Percentiles rank a stretch among this genome's conserved stretches.
Conservation (phyloP, 2,113 vertebrate genomes). For the Megaleporinus macrocephalus region DNA sequence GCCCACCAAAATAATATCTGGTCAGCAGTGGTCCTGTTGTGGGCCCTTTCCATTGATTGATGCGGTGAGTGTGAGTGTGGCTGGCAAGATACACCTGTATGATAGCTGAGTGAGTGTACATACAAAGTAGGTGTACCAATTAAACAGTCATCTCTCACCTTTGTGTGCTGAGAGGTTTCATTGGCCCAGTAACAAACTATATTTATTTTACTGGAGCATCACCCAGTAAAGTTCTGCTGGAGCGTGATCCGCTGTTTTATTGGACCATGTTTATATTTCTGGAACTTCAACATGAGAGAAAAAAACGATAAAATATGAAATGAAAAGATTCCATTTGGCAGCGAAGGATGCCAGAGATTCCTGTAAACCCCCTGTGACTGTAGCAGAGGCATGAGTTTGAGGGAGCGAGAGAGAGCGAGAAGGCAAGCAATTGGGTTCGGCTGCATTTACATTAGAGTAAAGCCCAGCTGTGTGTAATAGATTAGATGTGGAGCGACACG, state of each 20-base stretch:
- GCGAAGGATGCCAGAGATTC: slow-evolving; percentile 22
- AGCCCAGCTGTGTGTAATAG: slow-evolving; percentile 11
- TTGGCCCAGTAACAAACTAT: background rate
- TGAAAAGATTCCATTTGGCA: slow-evolving; percentile 33
- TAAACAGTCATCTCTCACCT: background rate
- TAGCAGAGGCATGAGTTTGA: background rate
- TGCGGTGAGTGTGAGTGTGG: too few species aligned
- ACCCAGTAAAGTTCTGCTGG: background rate
- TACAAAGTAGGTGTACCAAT: too few species aligned
- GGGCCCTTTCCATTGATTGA: background rate
- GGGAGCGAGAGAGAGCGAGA: background rate
- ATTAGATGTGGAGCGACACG: slow-evolving; percentile 9
- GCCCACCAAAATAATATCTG: too few species aligned
- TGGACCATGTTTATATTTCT: background rate
- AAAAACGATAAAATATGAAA: background rate
- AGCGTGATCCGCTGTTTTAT: background rate
- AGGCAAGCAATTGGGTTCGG: background rate
- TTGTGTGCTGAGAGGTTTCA: background rate
- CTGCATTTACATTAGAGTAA: slow-evolving; percentile 2
- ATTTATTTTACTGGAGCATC: background rate
- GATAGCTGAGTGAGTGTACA: too few species aligned
- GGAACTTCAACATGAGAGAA: background rate
- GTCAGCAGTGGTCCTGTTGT: too few species aligned
- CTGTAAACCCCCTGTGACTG: slow-evolving; percentile 15
- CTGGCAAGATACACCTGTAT: too few species aligned